phyloP scores from a whole-genome alignment of 2,797 vertebrate genomes.

The Paramormyrops hopkinsi region DNA sequence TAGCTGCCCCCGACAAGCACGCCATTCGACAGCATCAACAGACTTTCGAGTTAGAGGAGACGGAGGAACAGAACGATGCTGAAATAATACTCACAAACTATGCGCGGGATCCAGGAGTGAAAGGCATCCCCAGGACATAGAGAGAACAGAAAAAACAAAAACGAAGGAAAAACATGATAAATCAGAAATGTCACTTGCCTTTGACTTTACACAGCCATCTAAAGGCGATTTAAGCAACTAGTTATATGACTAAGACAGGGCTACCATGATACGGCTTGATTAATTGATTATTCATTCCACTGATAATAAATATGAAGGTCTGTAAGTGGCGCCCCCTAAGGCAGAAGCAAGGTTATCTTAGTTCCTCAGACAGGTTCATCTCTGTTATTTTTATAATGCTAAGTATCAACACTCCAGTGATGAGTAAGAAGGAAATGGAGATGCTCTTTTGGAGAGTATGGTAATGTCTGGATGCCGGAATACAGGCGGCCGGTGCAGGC shows the following conservation, averaged over 20 bases:
- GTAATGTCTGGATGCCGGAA: background rate
- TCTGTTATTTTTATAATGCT: background rate
- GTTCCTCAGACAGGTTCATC: background rate
- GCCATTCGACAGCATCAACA: background rate
- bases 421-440: background rate
- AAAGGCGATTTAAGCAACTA: background rate
- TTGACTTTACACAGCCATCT: background rate
- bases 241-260: constrained; percentile 23
- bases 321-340: constrained; percentile 30
- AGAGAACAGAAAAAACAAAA: constrained; percentile 16
- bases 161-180: constrained; percentile 12
- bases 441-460: background rate
- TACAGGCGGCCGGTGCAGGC: background rate
- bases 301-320: constrained; percentile 27
- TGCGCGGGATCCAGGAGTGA: constrained; percentile 41
- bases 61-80: constrained; percentile 48
- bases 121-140: constrained; percentile 23
- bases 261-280: constrained; percentile 14
- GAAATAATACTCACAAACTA: constrained; percentile 73
- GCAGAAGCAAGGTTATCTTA: constrained; percentile 13
- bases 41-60: constrained; percentile 31
- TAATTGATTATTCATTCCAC: constrained; percentile 27
- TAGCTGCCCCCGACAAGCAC: background rate
- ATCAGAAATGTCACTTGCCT: background rate
- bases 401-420: background rate